phyloP scores from a whole-genome alignment of 2,888 invertebrate genomes.

The Philhelius pedissequus region DNA sequence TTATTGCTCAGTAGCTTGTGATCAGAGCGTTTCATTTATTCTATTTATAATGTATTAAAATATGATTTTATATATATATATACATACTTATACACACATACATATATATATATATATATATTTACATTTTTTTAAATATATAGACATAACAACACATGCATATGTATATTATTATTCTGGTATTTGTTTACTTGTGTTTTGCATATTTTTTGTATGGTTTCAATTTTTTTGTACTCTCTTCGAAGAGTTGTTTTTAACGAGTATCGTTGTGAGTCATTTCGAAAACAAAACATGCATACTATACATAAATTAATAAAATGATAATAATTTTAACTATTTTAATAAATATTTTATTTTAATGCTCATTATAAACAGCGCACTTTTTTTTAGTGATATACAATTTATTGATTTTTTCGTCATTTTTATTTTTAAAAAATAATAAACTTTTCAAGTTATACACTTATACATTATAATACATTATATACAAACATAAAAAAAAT shows the following conservation, averaged over 20 bases:
- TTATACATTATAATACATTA: constrained; percentile 31
- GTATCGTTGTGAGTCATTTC: constrained; percentile 54
- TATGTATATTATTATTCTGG: constrained; percentile 3
- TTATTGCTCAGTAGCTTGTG: constrained; percentile 41
- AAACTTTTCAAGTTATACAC: constrained; percentile 56
- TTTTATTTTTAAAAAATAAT: constrained; percentile 38
- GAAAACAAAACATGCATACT: not conserved
- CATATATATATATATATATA: not conserved
- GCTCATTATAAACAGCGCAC: constrained; percentile 57
- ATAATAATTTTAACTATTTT: constrained; percentile 19
- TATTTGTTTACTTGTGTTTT: constrained; percentile 24
- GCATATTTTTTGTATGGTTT: constrained; percentile 27
- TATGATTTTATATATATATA: constrained; percentile 9
- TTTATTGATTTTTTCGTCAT: constrained; percentile 40
- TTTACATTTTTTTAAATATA: constrained; percentile 25
- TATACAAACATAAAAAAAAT: constrained; percentile 13
- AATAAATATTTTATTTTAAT: constrained; percentile 35
- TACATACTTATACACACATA: constrained; percentile 3
- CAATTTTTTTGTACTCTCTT: constrained; percentile 10
- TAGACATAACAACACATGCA: not conserved
- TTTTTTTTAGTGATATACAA: constrained; percentile 51
- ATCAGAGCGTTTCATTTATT: constrained; percentile 32
- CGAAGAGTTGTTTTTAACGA: constrained; percentile 28
- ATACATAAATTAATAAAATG: not conserved
- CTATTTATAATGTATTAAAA: not conserved